Base-by-base conservation (phyloP, 1,140 invertebrate genomes). In the Propsilocerus akamusi region DNA sequence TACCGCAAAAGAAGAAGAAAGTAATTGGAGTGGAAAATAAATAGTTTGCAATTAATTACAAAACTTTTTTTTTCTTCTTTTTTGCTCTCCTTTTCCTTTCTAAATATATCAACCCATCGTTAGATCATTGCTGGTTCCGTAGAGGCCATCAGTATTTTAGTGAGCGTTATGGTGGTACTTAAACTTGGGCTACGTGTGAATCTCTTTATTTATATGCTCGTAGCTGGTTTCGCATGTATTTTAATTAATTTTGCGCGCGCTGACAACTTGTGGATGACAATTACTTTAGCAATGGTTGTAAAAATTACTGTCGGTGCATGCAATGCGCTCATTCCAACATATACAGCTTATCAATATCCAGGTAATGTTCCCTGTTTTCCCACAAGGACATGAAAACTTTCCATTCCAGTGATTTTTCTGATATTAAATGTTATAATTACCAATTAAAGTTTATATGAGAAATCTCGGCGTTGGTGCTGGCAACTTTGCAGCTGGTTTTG, bases 381-480 rank as follows among this genome's bases (percentile, higher is more conserved):
- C 11, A 30, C 14, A 12, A 30, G 14, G 28, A 30, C 14, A 30
- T 3, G 14, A 30, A 30, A 30, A 10, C 14, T 30, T 30, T 30
- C 2, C n/a, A n/a, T 6, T 3, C 6, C 10, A 30, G 10, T 11
- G 28, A 30, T 30, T 8, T 30, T 30, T 30, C 10, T n/a, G n/a
- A 11, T 30, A 30, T 30, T 30, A 30, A 30, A 7, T n/a, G n/a
- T 30, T 30, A 11, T 30, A 8, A 3, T 3, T 30, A n/a, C 28
- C 28, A 30, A 30, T 30, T 30, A 30, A 5, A 41, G 34, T 41
- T 41, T 41, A 41, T 20, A 74, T 83, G 54, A 71, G 80, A 46
- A 83, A 82, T 57, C 68, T 82, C 49, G 80, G 80, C 3, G 78
- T 83, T 8, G 80, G 80, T 5, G 73, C 76, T 28, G 79, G 76